A percentile compares a stretch with the other conserved stretches of the same genome.
phyloP scores from a whole-genome alignment of 2,888 invertebrate species.

The Perizoma affinitatum region DNA sequence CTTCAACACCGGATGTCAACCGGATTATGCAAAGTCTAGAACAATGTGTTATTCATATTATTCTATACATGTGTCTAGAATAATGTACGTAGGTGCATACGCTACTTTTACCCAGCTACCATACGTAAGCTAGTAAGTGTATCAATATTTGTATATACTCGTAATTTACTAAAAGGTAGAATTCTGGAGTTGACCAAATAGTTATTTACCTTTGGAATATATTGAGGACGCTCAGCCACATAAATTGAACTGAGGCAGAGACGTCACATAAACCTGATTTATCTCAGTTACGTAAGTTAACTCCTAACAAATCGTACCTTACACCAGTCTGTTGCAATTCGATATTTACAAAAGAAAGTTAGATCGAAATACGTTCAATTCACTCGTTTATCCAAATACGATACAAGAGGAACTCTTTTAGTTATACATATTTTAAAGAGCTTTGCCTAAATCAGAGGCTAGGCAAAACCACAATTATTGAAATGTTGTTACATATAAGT shows the following conservation, averaged over 20 bases:
- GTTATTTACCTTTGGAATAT: constrained; percentile 56
- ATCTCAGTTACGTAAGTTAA: constrained; percentile 74
- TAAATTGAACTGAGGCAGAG: constrained; percentile 75
- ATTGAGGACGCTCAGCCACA: constrained; percentile 65
- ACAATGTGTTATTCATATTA: too few relatives aligned
- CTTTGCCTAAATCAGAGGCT: not conserved
- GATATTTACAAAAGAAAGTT: constrained; percentile 38
- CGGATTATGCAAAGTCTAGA: too few relatives aligned
- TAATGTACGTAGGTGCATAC: too few relatives aligned
- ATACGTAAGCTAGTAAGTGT: too few relatives aligned
- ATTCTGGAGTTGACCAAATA: constrained; percentile 47
- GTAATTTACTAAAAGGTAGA: constrained; percentile 39
- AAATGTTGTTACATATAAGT: not conserved
- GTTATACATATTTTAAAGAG: too few relatives aligned
- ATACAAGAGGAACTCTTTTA: too few relatives aligned
- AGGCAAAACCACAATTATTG: not conserved
- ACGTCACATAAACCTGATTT: constrained; percentile 82
- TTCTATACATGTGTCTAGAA: too few relatives aligned
- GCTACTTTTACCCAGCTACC: too few relatives aligned
- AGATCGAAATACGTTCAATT: constrained; percentile 22
- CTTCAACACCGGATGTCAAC: too few relatives aligned
- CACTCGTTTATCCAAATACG: constrained; percentile 1
- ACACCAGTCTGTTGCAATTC: constrained; percentile 52
- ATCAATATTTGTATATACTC: too few relatives aligned
- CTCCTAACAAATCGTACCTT: constrained; percentile 67